Evolutionary conservation across 2,113 vertebrate species (phyloP).

Genomic region (Strigops habroptila): DNA sequence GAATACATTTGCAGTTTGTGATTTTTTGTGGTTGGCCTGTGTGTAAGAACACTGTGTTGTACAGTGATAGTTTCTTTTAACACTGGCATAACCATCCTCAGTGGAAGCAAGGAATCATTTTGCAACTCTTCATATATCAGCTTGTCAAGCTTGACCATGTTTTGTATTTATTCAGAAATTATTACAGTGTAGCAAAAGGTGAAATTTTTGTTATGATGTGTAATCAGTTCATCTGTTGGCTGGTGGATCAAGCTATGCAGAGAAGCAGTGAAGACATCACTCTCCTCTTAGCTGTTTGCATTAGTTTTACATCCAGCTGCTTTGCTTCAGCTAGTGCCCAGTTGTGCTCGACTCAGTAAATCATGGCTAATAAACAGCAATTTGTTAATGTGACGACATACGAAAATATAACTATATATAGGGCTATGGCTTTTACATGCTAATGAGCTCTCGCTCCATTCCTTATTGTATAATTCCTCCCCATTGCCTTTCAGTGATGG

Average conservation of each 20-base stretch:
- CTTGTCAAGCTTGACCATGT: background rate
- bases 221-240: conserved; percentile 26
- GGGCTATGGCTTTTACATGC: conserved; percentile 48
- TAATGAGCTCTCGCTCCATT: conserved; percentile 38
- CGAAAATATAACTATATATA: conserved; percentile 26
- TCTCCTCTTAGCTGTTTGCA: conserved; percentile 17
- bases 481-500: conserved; percentile 35
- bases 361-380: conserved; percentile 63
- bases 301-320: conserved; percentile 52
- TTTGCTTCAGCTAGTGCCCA: conserved; percentile 35
- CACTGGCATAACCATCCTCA: background rate
- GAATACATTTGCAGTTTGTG: background rate
- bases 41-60: background rate
- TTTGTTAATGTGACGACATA: conserved; percentile 43
- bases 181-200: background rate
- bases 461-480: conserved; percentile 41
- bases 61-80: background rate
- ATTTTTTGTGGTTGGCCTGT: background rate
- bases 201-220: conserved; percentile 7
- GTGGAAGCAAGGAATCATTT: background rate
- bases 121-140: background rate
- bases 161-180: conserved; percentile 31
- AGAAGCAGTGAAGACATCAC: conserved; percentile 11
- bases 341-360: conserved; percentile 39
- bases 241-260: conserved; percentile 2